Conservation (phyloP, 1,140 invertebrate genomes). For the Globodera rostochiensis region DNA sequence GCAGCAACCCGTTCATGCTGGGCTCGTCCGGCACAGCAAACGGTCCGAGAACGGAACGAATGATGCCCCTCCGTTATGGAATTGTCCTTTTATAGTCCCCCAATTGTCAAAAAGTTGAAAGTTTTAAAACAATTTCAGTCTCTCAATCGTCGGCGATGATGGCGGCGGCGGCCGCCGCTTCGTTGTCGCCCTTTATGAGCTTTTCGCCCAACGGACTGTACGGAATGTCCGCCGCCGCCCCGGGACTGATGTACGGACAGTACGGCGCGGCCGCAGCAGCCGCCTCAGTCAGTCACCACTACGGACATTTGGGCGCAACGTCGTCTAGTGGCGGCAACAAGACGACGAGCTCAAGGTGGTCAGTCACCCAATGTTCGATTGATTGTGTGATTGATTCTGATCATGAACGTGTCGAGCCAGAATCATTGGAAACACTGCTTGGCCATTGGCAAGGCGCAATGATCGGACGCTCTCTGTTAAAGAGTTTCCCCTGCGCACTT, state of each 20-base stretch:
- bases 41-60: neutral
- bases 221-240: conserved; percentile 6
- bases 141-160: conserved; percentile 16
- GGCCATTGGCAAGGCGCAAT: no score
- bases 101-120: neutral
- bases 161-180: conserved; percentile 7
- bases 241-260: conserved; percentile 13
- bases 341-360: neutral
- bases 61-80: neutral
- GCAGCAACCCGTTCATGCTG: conserved; percentile 1
- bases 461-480: no score
- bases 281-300: conserved; percentile 5
- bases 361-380: neutral
- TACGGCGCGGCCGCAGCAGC: neutral
- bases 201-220: conserved; percentile 21
- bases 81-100: neutral
- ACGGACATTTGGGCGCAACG: neutral
- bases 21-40: neutral
- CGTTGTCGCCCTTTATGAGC: conserved; percentile 18
- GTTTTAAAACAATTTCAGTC: neutral
- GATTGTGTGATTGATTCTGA: no score
- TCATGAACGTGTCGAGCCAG: no score
- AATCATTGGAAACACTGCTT: no score
- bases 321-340: neutral
- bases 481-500: neutral